These are phyloP conservation scores for Mesopsocus fuscifrons DNA, from an alignment of 2,888 invertebrate species.

Conservation along the genomic window DNA sequence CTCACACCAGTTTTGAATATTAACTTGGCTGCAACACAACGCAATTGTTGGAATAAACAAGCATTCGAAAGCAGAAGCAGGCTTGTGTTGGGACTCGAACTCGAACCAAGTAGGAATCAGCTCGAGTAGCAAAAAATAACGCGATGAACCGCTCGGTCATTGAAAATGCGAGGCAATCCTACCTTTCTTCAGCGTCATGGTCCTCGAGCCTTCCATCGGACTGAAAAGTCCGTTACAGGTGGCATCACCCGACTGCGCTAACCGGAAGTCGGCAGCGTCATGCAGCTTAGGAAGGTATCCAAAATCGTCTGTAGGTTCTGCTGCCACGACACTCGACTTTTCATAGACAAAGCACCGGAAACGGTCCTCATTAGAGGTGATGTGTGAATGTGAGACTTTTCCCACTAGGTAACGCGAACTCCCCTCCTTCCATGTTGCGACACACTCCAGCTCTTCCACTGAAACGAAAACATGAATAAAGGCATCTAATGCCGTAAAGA, in stretches of 20 bases:
- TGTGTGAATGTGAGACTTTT: slow-evolving; percentile 73
- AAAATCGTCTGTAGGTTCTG: slow-evolving; percentile 17
- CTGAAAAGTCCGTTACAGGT: slow-evolving; percentile 85
- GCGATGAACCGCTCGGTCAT: too few relatives aligned
- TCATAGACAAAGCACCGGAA: slow-evolving; percentile 93
- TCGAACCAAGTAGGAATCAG: too few relatives aligned
- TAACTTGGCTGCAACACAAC: too few relatives aligned
- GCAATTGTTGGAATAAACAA: too few relatives aligned
- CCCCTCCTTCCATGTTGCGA: slow-evolving; percentile 88
- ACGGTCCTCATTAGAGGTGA: slow-evolving; percentile 78
- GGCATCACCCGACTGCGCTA: slow-evolving; percentile 83
- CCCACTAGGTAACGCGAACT: slow-evolving; percentile 80
- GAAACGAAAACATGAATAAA: slow-evolving; percentile 22
- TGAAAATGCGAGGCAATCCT: too few relatives aligned
- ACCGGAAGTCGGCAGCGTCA: slow-evolving; percentile 49
- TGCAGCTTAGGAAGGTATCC: slow-evolving; percentile 19
- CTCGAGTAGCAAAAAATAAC: too few relatives aligned
- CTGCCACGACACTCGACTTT: slow-evolving; percentile 30
- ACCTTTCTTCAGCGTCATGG: slow-evolving; percentile 68
- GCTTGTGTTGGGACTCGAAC: too few relatives aligned
- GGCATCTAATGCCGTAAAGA: too few relatives aligned
- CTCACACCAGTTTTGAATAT: too few relatives aligned
- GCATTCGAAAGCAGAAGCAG: too few relatives aligned
- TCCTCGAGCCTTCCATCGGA: slow-evolving; percentile 69
- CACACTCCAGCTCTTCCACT: slow-evolving; percentile 82